phyloP scores from a whole-genome alignment of 2,888 invertebrate species.

The Eucriotettix oculatus region DNA sequence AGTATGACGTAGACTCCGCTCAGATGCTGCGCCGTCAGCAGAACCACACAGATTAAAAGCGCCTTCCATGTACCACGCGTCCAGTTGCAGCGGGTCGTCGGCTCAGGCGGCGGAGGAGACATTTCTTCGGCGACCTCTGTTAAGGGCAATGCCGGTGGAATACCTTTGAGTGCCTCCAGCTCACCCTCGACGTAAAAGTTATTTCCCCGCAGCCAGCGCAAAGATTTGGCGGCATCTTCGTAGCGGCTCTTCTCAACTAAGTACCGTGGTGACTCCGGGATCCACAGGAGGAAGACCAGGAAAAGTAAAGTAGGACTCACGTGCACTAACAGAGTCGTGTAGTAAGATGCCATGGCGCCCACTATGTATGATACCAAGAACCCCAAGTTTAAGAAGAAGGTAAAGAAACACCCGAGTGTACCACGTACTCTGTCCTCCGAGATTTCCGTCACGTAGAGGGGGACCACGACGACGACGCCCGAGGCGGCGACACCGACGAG shows the following conservation, averaged over 20 bases:
- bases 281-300: constrained; percentile 26
- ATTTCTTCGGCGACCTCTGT: neutral
- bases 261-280: constrained; percentile 44
- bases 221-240: constrained; percentile 27
- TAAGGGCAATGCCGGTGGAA: no score
- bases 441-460: constrained; percentile 47
- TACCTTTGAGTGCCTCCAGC: neutral
- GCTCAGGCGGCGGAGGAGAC: neutral
- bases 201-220: constrained; percentile 16
- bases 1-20: constrained; percentile 29
- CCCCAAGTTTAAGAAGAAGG: constrained; percentile 31
- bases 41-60: neutral
- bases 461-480: constrained; percentile 34
- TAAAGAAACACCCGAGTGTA: constrained; percentile 37
- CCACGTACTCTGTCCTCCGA: constrained; percentile 38
- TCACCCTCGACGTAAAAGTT: neutral
- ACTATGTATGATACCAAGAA: constrained; percentile 30
- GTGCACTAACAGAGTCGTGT: constrained; percentile 31
- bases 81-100: neutral
- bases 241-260: constrained; percentile 26
- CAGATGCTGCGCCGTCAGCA: constrained; percentile 19
- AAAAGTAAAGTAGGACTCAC: constrained; percentile 30
- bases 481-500: constrained; percentile 40
- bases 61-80: neutral
- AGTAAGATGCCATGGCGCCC: constrained; percentile 33